Percentiles rank a stretch among this genome's conserved stretches.
Conservation (phyloP, 2,888 invertebrate species). For the Griposia aprilina region DNA sequence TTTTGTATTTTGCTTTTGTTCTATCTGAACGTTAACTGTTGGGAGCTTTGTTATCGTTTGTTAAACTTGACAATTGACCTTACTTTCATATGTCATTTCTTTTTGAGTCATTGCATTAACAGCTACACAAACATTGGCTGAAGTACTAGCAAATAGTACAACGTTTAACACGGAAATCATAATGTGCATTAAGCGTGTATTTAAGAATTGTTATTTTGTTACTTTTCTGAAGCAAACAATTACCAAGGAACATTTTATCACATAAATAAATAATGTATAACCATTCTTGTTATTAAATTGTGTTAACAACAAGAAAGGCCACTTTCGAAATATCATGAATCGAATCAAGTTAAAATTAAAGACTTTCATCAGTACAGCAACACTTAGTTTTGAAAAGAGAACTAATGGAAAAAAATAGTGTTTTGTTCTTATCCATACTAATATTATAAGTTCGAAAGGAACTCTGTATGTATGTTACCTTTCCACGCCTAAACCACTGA, state of each 20-base stretch:
- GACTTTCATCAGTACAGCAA: not conserved
- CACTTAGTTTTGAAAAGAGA: conserved; percentile 4
- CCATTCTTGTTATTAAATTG: conserved; percentile 7
- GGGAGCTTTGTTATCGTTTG: conserved; percentile 16
- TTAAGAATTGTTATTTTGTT: not conserved
- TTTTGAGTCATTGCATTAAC: conserved; percentile 20
- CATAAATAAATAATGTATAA: not conserved
- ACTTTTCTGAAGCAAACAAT: not conserved
- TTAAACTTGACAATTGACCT: conserved; percentile 28
- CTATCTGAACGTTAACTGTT: not conserved
- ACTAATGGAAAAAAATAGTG: not conserved
- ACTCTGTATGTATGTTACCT: too few relatives aligned
- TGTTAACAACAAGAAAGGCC: conserved; percentile 4
- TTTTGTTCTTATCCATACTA: not conserved
- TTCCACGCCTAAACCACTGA: too few relatives aligned
- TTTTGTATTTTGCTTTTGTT: conserved; percentile 34
- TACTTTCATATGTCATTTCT: conserved; percentile 31
- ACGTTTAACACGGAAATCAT: not conserved
- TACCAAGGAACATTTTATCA: not conserved
- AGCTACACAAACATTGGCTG: conserved; percentile 15
- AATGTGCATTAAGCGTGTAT: conserved; percentile 9
- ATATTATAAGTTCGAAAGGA: too few relatives aligned
- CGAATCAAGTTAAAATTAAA: not conserved
- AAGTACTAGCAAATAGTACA: conserved; percentile 14
- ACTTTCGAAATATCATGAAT: conserved; percentile 12